Evolutionary conservation across 2,113 vertebrate genomes (phyloP).

Genomic region (Acrocephalus arundinaceus): DNA sequence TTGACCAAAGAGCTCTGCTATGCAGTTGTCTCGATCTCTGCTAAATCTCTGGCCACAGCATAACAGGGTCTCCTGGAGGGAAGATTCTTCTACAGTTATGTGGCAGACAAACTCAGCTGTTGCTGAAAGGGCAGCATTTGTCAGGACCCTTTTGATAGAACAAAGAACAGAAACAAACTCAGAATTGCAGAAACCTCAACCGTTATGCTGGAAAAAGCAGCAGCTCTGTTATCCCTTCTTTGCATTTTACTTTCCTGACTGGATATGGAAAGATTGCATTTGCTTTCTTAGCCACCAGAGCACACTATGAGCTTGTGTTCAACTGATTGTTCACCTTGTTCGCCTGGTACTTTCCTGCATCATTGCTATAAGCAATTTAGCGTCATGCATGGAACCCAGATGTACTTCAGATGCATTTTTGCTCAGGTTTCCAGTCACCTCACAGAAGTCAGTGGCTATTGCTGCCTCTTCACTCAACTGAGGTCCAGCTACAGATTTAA

Average conservation of each 20-base stretch:
- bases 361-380: neutral
- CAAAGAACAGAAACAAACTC: neutral
- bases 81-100: neutral
- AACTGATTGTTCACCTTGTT: neutral
- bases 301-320: slow-evolving; percentile 34
- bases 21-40: neutral
- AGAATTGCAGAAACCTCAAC: neutral
- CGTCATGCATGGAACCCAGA: neutral
- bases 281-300: slow-evolving; percentile 47
- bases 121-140: neutral
- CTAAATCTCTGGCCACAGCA: neutral
- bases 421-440: neutral
- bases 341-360: neutral
- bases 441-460: neutral
- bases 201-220: neutral
- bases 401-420: neutral
- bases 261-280: neutral
- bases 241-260: neutral
- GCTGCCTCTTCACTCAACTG: neutral
- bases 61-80: neutral
- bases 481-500: neutral
- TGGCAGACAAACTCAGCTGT: neutral
- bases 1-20: neutral
- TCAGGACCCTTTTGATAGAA: neutral
- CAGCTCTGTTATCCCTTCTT: neutral